Conservation (phyloP, 92 coral and sea anemone genomes). For the Isaurus tuberculatus region DNA sequence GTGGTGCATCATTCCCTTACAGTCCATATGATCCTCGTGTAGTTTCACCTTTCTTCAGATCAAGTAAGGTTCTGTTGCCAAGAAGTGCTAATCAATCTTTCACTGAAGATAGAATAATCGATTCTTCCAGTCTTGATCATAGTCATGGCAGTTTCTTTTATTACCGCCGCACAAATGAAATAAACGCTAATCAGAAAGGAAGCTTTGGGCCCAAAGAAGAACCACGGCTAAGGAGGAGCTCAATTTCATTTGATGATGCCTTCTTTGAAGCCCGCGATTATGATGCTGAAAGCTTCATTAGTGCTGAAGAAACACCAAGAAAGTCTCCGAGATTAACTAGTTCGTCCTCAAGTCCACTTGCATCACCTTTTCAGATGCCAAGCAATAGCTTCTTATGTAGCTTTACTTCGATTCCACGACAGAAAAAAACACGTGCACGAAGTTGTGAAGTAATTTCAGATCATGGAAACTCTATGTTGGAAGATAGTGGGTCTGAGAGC, state of each 20-base stretch:
- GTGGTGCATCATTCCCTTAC: constrained; percentile 87
- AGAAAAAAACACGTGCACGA: not conserved
- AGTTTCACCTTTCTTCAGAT: constrained; percentile 68
- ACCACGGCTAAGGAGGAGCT: not conserved
- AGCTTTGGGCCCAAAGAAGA: constrained; percentile 3
- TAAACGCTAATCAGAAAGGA: not conserved
- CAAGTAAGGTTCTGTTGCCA: constrained; percentile 68
- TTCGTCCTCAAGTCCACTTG: not conserved
- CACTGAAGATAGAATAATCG: not conserved
- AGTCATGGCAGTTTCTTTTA: not conserved
- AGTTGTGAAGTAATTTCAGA: constrained; percentile 25
- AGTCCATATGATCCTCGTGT: constrained; percentile 89
- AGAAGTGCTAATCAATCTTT: constrained; percentile 27
- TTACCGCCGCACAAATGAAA: not conserved
- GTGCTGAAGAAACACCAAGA: constrained; percentile 15
- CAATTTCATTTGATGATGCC: constrained; percentile 32
- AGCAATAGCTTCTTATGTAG: constrained; percentile 42
- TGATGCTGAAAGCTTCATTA: constrained; percentile 8
- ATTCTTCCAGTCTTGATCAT: not conserved
- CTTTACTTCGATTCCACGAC: constrained; percentile 6
- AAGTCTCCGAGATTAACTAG: constrained; percentile 20
- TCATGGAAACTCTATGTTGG: not conserved
- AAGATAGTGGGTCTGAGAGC: not conserved
- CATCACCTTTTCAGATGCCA: constrained; percentile 50
- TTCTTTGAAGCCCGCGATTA: constrained; percentile 22